Evolutionary conservation across 2,888 invertebrate genomes (phyloP).

Genomic region (Sphaerophoria rueppellii): DNA sequence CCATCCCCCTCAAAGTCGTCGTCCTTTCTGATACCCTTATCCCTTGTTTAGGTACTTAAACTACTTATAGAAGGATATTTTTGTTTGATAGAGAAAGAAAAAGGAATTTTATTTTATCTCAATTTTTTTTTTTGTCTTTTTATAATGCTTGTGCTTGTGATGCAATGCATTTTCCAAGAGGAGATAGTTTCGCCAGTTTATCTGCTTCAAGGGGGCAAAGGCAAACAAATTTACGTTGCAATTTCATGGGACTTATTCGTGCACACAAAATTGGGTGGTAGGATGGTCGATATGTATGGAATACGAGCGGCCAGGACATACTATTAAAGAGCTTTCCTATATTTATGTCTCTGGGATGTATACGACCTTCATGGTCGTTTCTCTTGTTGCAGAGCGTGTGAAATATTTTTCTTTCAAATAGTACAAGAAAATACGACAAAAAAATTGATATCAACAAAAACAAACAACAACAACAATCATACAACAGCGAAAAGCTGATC

Average conservation of each 20-base stretch:
- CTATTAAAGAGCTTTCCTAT: constrained; percentile 59
- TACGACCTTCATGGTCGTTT: constrained; percentile 59
- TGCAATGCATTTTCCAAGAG: constrained; percentile 35
- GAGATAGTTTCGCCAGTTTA: constrained; percentile 61
- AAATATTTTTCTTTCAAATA: constrained; percentile 55
- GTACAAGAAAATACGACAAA: constrained; percentile 8
- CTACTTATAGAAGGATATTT: constrained; percentile 29
- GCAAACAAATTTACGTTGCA: constrained; percentile 71
- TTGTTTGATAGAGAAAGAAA: constrained; percentile 11
- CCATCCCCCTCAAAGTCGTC: not conserved
- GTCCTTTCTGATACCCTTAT: constrained; percentile 1
- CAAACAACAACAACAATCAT: constrained; percentile 11
- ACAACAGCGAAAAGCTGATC: constrained; percentile 34
- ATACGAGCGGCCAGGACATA: not conserved
- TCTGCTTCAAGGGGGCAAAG: constrained; percentile 46
- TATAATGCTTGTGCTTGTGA: not conserved
- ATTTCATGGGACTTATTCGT: constrained; percentile 56
- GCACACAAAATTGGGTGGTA: constrained; percentile 7
- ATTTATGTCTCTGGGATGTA: constrained; percentile 62
- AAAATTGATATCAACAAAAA: constrained; percentile 20
- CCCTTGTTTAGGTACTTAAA: constrained; percentile 30
- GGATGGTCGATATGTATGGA: not conserved
- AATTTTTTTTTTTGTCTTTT: constrained; percentile 18
- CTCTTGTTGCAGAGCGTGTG: constrained; percentile 44
- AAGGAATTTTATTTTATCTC: constrained; percentile 26